Conservation (phyloP, 1,140 invertebrate species). For the Zelostemma sp. region DNA sequence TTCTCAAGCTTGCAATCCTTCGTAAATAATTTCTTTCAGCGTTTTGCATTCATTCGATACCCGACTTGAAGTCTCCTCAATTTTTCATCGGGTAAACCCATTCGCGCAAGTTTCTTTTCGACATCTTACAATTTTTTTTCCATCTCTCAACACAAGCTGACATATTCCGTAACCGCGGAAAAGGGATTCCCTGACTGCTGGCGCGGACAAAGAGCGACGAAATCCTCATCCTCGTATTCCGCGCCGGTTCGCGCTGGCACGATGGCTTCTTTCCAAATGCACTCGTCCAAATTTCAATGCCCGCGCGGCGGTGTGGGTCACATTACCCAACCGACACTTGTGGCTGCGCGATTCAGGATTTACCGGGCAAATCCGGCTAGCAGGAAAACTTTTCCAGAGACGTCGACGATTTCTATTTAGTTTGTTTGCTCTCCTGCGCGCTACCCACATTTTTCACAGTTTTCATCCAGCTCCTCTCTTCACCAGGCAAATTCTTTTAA, state of each 20-base stretch:
- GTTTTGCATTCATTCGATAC: too few relatives aligned
- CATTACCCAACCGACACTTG: slow-evolving; percentile 7
- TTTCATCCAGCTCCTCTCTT: neutral
- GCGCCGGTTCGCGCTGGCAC: neutral
- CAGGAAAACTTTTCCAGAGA: neutral
- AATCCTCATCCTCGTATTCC: neutral
- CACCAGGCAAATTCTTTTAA: neutral
- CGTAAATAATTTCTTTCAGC: too few relatives aligned
- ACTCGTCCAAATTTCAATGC: neutral
- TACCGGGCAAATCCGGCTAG: neutral
- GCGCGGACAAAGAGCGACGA: too few relatives aligned
- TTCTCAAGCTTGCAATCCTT: too few relatives aligned
- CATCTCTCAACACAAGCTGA: too few relatives aligned
- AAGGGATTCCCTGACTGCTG: too few relatives aligned
- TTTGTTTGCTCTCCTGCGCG: neutral
- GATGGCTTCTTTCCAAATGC: slow-evolving; percentile 1
- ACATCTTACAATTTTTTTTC: too few relatives aligned
- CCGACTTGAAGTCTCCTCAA: too few relatives aligned
- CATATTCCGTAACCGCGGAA: too few relatives aligned
- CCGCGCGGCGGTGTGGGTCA: neutral
- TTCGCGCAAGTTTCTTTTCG: too few relatives aligned
- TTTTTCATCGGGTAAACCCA: too few relatives aligned
- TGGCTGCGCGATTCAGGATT: slow-evolving; percentile 4
- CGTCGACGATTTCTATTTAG: neutral
- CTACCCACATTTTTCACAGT: neutral